A percentile compares a stretch with the other conserved stretches of the same genome.
These are phyloP conservation scores for Gorsachius magnificus DNA, from an alignment of 2,797 vertebrate genomes.

Conservation along the genomic window DNA sequence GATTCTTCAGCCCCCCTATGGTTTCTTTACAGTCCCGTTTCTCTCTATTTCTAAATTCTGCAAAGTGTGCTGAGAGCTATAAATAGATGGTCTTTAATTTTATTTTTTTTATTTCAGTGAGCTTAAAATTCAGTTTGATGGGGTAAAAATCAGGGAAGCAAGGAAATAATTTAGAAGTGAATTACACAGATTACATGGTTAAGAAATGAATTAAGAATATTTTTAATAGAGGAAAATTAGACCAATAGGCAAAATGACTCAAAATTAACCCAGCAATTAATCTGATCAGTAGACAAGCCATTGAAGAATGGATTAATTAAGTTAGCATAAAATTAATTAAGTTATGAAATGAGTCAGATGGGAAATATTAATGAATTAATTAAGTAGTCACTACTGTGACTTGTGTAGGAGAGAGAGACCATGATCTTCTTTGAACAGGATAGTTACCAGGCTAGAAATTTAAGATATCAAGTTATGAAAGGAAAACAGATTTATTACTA, in stretches of 20 bases:
- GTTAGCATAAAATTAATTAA: conserved; percentile 48
- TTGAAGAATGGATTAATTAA: conserved; percentile 53
- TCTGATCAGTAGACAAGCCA: conserved; percentile 33
- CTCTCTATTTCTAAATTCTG: not conserved
- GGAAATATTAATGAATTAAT: conserved; percentile 51
- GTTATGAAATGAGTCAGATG: conserved; percentile 33
- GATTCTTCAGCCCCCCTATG: fast-evolving
- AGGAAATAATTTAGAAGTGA: not conserved
- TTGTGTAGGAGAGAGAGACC: not conserved
- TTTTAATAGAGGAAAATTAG: conserved; percentile 7
- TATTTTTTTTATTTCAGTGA: not conserved
- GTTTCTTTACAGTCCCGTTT: not conserved
- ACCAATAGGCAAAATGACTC: conserved; percentile 5
- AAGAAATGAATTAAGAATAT: not conserved
- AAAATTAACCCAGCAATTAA: conserved; percentile 36
- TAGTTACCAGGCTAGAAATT: not conserved
- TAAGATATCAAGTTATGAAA: not conserved
- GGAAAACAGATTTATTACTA: not conserved
- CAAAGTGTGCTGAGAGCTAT: not conserved
- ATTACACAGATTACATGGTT: conserved; percentile 17
- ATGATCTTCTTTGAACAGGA: not conserved
- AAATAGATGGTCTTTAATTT: not conserved
- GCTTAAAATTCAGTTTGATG: not conserved
- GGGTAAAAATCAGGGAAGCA: not conserved
- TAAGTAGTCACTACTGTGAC: conserved; percentile 3